A percentile compares a stretch with the other conserved stretches of the same genome.
Conservation (phyloP, 2,888 invertebrate genomes). For the Epiblema foenella region DNA sequence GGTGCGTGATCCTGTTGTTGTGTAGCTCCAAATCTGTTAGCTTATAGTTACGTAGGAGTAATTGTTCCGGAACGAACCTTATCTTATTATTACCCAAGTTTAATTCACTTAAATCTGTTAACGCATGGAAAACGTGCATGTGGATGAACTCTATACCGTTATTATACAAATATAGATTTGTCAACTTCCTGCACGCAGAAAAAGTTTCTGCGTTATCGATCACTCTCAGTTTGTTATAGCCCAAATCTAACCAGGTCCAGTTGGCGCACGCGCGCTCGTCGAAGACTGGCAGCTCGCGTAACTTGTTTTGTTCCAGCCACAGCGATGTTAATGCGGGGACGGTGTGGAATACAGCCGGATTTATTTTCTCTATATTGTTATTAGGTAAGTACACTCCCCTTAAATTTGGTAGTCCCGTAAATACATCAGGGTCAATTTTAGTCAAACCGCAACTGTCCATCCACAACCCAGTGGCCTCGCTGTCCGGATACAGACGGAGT, state of each 20-base stretch:
- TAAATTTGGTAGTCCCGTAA: too few relatives aligned
- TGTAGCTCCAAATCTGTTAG: not conserved
- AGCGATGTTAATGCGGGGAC: not conserved
- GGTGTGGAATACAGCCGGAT: not conserved
- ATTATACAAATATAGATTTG: not conserved
- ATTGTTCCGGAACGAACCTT: not conserved
- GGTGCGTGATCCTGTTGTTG: not conserved
- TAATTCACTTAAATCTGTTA: not conserved
- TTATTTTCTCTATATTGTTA: not conserved
- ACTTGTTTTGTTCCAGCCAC: not conserved
- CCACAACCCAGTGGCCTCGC: not conserved
- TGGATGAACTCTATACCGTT: not conserved
- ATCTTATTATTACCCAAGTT: not conserved
- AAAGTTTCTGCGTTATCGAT: too few relatives aligned
- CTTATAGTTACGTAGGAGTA: not conserved
- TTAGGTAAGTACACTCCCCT: not conserved
- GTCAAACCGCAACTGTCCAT: not conserved
- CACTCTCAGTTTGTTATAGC: too few relatives aligned
- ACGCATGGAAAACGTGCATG: not conserved
- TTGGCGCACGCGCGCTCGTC: not conserved
- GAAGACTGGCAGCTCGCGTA: constrained; percentile 2
- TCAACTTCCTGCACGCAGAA: too few relatives aligned
- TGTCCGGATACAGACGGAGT: not conserved
- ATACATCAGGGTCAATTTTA: too few relatives aligned
- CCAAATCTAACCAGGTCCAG: not conserved